A percentile compares a stretch with the other conserved stretches of the same genome.
These are phyloP conservation scores for Pristionchus entomophagus DNA, from an alignment of 2,888 invertebrate genomes.

Conservation along the genomic window DNA sequence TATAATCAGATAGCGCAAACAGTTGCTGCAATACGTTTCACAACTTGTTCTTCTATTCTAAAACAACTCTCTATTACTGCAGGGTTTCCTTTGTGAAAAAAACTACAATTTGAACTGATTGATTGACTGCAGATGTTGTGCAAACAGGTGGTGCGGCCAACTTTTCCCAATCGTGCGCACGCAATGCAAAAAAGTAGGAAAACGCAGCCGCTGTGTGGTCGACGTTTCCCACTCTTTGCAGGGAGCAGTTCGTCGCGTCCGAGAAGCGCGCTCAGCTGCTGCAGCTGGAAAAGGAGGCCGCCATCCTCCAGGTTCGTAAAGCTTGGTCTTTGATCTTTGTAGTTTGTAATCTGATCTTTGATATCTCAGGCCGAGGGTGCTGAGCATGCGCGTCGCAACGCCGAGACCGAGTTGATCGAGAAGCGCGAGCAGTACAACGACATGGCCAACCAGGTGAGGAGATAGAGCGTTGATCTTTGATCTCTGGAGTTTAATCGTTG, in stretches of 20 bases:
- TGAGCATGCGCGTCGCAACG: constrained; percentile 97
- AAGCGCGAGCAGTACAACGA: constrained; percentile 98
- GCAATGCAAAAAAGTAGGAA: background rate
- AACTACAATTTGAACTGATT: too few relatives aligned
- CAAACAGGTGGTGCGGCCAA: too few relatives aligned
- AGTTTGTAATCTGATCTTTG: background rate
- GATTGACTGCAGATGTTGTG: too few relatives aligned
- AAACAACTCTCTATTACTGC: too few relatives aligned
- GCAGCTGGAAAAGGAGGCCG: constrained; percentile 98
- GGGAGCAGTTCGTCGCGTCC: constrained; percentile 95
- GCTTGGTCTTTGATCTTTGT: background rate
- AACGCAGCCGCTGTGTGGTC: background rate
- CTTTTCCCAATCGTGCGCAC: too few relatives aligned
- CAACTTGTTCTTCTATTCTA: too few relatives aligned
- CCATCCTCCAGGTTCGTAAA: constrained; percentile 83
- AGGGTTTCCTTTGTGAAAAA: too few relatives aligned
- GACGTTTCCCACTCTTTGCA: constrained; percentile 74
- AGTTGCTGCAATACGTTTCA: too few relatives aligned
- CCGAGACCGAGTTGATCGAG: constrained; percentile 97
- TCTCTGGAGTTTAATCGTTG: background rate
- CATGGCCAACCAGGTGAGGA: constrained; percentile 88
- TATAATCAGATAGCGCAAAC: too few relatives aligned
- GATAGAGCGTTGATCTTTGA: background rate
- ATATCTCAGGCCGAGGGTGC: constrained; percentile 79
- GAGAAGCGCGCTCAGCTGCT: constrained; percentile 97